Evolutionary conservation across 2,797 vertebrate species (phyloP).

Genomic region (Selene dorsalis): DNA sequence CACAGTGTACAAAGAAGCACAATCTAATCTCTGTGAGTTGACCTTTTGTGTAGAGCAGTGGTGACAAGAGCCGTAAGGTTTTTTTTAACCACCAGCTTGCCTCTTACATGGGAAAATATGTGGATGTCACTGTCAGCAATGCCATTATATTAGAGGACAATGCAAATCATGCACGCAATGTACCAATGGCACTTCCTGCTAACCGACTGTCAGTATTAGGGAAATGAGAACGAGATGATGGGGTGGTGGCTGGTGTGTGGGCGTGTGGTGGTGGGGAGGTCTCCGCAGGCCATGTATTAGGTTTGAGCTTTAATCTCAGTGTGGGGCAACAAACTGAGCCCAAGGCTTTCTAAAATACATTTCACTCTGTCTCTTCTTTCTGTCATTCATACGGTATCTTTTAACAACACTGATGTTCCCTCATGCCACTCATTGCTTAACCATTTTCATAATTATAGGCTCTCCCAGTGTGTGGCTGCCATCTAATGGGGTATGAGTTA

Average conservation of each 20-base stretch:
- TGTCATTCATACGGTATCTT: slow-evolving; percentile 53
- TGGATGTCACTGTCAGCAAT: slow-evolving; percentile 31
- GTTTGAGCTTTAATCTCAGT: slow-evolving; percentile 64
- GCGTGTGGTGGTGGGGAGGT: background rate
- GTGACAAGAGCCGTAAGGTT: slow-evolving; percentile 1
- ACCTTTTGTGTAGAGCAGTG: slow-evolving; percentile 31
- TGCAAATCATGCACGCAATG: slow-evolving; percentile 29
- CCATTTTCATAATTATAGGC: slow-evolving; percentile 70
- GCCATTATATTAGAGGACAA: slow-evolving; percentile 31
- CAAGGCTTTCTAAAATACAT: slow-evolving; percentile 43
- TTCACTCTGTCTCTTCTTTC: slow-evolving; percentile 42
- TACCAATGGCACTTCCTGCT: slow-evolving; percentile 38
- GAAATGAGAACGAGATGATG: slow-evolving; percentile 43
- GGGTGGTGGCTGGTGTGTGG: slow-evolving; percentile 29
- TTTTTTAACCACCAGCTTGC: background rate
- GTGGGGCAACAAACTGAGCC: slow-evolving; percentile 52
- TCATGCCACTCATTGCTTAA: slow-evolving; percentile 59
- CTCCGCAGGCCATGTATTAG: slow-evolving; percentile 60
- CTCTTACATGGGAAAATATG: background rate
- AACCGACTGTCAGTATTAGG: slow-evolving; percentile 54
- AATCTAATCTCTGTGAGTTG: slow-evolving; percentile 15
- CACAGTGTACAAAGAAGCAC: slow-evolving; percentile 27
- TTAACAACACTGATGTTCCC: slow-evolving; percentile 44
- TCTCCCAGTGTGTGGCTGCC: slow-evolving; percentile 53
- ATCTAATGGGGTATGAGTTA: slow-evolving; percentile 64